Evolutionary conservation across 2,888 invertebrate genomes (phyloP).

Genomic region (Plusia festucae): DNA sequence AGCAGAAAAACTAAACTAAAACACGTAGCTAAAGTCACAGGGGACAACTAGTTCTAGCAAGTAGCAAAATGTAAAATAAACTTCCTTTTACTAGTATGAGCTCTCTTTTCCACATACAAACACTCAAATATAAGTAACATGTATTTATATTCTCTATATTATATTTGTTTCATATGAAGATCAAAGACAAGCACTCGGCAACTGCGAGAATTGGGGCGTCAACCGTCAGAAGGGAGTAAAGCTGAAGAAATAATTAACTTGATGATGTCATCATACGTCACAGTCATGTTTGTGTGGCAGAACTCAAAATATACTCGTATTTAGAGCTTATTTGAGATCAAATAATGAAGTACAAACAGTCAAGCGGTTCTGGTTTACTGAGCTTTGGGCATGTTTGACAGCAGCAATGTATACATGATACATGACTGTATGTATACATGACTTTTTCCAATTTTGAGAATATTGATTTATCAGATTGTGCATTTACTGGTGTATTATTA

Average conservation of each 20-base stretch:
- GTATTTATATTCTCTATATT: too few species aligned
- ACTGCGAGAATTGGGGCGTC: slow-evolving; percentile 2
- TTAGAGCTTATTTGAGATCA: not conserved
- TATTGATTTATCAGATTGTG: too few species aligned
- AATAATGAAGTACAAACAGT: not conserved
- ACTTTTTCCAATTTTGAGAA: too few species aligned
- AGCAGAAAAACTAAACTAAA: too few species aligned
- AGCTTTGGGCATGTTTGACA: too few species aligned
- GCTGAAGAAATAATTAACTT: slow-evolving; percentile 3
- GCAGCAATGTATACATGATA: too few species aligned
- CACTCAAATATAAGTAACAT: not conserved
- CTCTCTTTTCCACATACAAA: not conserved
- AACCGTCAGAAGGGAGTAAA: not conserved
- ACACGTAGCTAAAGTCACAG: too few species aligned
- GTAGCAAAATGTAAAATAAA: too few species aligned
- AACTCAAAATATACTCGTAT: not conserved
- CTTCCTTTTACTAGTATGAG: not conserved
- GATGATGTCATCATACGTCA: not conserved
- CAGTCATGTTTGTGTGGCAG: not conserved
- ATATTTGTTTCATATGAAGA: not conserved
- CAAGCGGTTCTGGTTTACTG: not conserved
- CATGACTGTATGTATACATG: too few species aligned
- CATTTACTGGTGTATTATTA: too few species aligned
- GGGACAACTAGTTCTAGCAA: too few species aligned
- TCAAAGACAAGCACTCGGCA: not conserved